Evolutionary conservation across 1,140 invertebrate species (phyloP).

Genomic region (Whitmania pigra): DNA sequence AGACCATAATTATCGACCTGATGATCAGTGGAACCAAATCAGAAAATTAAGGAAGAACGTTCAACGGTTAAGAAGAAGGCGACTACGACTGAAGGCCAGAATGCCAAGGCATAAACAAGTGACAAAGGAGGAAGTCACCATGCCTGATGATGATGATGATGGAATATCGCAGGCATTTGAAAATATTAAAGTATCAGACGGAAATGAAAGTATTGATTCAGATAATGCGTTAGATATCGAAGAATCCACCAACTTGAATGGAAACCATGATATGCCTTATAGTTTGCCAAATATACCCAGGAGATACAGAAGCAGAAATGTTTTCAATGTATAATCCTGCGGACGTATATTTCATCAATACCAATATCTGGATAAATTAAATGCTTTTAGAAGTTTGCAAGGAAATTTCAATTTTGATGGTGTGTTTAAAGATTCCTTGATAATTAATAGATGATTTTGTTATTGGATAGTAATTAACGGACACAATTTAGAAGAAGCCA

Average conservation of each 20-base stretch:
- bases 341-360: no score
- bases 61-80: not conserved
- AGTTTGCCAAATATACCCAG: no score
- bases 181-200: not conserved
- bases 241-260: not conserved
- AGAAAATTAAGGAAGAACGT: not conserved
- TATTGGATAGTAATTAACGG: no score
- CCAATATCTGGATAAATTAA: no score
- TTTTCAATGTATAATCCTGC: no score
- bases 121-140: not conserved
- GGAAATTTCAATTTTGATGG: no score
- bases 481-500: no score
- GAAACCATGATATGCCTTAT: no score
- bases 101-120: not conserved
- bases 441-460: no score
- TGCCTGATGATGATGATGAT: not conserved
- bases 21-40: conserved; percentile 4
- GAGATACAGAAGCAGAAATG: no score
- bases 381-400: no score
- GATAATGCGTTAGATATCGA: not conserved
- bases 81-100: not conserved
- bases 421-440: no score
- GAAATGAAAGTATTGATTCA: not conserved
- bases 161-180: not conserved
- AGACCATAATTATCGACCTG: not conserved